Evolutionary conservation across 2,113 vertebrate species (phyloP), one percentile per base, ranked within the genome.

Genomic region (Scomber scombrus): DNA sequence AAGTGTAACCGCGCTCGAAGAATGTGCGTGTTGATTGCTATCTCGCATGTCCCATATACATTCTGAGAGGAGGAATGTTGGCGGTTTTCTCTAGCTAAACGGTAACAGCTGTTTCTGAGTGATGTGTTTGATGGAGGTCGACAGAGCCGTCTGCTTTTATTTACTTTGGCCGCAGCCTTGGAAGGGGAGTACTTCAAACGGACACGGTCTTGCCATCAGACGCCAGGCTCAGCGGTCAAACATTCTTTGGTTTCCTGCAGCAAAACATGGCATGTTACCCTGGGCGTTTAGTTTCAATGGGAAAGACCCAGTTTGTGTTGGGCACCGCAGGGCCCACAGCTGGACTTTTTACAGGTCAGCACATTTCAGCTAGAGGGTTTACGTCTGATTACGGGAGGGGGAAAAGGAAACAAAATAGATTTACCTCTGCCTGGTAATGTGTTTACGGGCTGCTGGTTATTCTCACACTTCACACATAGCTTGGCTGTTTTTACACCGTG

Each of bases 91-190:
- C 92, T 91, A 93, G 93, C 91, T 98, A 98, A 98, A 96, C 95
- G 95, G 94, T 96, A 96, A 95, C 97, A 98, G 96, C 96, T 98
- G 97, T 96, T 96, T 94, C 93, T 94, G 96, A 96, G 96, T 93
- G 94, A 96, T 95, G 94, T 94, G 94, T 95, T 94, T 95, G 93
- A 95, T 95, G 95, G 94, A 96, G 95, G 95, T 96, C 93, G 75
- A 70, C 81, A 71, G 70, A 79, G 81, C 29, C n/a, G 23, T 68
- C 95, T 94, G 93, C 91, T 93, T 92, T 61, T 97, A 94, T 97
- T 97, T 96, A 91, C 95, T 96, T 96, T 97, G 96, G 96, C 95
- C 94, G 71, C 71, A 80, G 73, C 71, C 91, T 94, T 95, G 89
- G 75, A 93, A 93, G 94, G 93, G 94, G 94, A 89, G 95, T 86